These are phyloP conservation scores for Taenaris catops DNA, from an alignment of 2,888 invertebrate species.

Conservation along the genomic window DNA sequence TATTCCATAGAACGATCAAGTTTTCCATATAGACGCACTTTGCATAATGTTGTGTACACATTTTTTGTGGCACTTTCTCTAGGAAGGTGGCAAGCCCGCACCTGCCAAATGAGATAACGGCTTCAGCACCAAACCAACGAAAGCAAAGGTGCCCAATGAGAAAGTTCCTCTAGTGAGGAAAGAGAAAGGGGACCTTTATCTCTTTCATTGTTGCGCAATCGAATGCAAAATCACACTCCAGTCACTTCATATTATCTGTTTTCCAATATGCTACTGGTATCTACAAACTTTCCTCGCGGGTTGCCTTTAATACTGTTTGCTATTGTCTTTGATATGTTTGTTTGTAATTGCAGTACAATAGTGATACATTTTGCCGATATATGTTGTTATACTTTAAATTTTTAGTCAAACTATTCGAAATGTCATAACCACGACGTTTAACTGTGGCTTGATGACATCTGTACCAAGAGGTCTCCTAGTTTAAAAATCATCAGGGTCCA, in stretches of 20 bases:
- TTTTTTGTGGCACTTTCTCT: conserved; percentile 71
- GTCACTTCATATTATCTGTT: conserved; percentile 16
- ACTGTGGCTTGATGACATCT: too few relatives aligned
- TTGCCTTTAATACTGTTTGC: neutral
- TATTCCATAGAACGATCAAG: conserved; percentile 10
- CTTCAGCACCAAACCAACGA: conserved; percentile 64
- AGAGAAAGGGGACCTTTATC: conserved; percentile 37
- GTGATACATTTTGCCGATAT: too few relatives aligned
- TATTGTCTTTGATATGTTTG: too few relatives aligned
- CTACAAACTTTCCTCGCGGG: conserved; percentile 7
- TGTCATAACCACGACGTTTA: too few relatives aligned
- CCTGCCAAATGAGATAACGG: conserved; percentile 77
- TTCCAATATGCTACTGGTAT: conserved; percentile 7
- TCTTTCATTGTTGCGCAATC: conserved; percentile 70
- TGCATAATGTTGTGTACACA: conserved; percentile 53
- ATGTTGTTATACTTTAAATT: too few relatives aligned
- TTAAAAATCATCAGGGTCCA: too few relatives aligned
- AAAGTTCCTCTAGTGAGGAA: conserved; percentile 53
- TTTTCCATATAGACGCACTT: conserved; percentile 32
- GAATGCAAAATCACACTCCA: conserved; percentile 38
- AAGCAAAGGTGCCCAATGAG: conserved; percentile 71
- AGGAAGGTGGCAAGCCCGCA: conserved; percentile 51
- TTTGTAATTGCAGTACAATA: too few relatives aligned
- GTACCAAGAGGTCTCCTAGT: too few relatives aligned
- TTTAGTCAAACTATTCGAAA: too few relatives aligned